Conservation (phyloP, 2,113 vertebrate genomes). For the Corythornis vintsioides region DNA sequence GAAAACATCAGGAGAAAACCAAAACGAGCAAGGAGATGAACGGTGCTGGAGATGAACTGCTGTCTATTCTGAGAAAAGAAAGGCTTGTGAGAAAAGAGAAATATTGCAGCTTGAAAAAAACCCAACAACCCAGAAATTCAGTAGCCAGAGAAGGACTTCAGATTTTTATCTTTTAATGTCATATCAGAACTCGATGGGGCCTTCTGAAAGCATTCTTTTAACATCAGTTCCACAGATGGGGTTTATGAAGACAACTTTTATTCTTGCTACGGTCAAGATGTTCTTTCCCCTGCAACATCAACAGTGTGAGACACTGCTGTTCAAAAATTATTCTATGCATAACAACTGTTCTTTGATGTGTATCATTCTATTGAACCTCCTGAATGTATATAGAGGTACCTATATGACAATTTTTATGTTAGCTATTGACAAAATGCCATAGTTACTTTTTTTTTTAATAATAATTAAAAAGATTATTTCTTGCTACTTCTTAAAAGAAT, state of each 20-base stretch:
- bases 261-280: background rate
- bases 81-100: background rate
- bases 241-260: background rate
- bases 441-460: background rate
- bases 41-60: background rate
- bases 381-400: background rate
- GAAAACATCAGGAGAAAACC: background rate
- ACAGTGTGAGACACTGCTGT: background rate
- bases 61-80: background rate
- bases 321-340: background rate
- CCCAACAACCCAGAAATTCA: background rate
- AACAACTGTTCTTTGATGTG: background rate
- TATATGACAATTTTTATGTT: background rate
- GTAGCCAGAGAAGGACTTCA: background rate
- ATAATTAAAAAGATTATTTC: background rate
- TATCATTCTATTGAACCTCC: background rate
- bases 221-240: background rate
- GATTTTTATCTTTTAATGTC: background rate
- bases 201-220: background rate
- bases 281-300: background rate
- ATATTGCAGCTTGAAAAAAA: background rate
- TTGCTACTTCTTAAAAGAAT: background rate
- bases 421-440: background rate
- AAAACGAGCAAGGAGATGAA: background rate
- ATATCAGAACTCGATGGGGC: rapidly evolving